Conservation (phyloP, 1,140 invertebrate species). For the Drosophila bocqueti region DNA sequence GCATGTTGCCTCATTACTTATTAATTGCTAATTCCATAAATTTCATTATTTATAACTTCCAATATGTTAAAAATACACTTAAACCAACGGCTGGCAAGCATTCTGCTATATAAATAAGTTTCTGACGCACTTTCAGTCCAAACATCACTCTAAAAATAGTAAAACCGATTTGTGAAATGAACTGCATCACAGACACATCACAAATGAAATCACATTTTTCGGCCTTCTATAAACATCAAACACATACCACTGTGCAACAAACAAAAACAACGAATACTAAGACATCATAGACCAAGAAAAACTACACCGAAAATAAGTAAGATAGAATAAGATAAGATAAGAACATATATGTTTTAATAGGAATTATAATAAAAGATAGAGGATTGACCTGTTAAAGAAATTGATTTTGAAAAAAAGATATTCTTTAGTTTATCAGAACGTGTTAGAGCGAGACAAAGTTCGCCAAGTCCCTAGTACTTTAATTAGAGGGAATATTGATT, state of each 20-base stretch:
- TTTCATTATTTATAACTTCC: not conserved
- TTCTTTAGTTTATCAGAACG: not conserved
- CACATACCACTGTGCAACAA: slow-evolving; percentile 52
- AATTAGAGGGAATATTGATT: no score
- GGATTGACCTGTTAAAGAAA: not conserved
- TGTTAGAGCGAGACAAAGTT: no score
- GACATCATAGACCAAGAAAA: slow-evolving; percentile 24
- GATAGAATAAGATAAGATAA: not conserved
- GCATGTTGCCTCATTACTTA: not conserved
- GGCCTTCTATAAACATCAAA: slow-evolving; percentile 10
- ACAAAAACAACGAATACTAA: slow-evolving; percentile 31
- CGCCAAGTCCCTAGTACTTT: no score
- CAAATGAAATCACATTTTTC: slow-evolving; percentile 4
- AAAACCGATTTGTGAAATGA: slow-evolving; percentile 13
- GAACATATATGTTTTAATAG: not conserved
- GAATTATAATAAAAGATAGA: not conserved
- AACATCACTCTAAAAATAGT: slow-evolving; percentile 29
- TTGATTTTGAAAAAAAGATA: not conserved
- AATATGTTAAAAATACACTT: slow-evolving; percentile 11
- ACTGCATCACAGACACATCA: slow-evolving; percentile 31
- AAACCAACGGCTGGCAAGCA: not conserved
- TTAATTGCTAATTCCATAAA: not conserved
- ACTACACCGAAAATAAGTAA: slow-evolving; percentile 3
- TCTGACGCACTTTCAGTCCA: slow-evolving; percentile 22
- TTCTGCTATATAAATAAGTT: slow-evolving; percentile 6